phyloP scores from a whole-genome alignment of 2,797 vertebrate genomes.

The Ctenochaetus hawaiiensis region DNA sequence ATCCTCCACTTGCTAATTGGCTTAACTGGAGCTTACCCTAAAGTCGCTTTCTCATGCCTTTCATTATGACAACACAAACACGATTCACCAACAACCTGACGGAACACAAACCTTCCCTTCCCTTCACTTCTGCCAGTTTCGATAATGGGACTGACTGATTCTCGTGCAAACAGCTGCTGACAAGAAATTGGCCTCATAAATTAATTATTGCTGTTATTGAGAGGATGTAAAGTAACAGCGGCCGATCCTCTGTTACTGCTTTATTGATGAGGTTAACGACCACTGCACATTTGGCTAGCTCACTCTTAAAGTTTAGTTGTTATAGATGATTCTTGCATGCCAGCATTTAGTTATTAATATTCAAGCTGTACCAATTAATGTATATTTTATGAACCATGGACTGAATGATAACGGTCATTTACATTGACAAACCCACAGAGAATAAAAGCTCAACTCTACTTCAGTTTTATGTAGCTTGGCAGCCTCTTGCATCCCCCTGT shows the following conservation, averaged over 20 bases:
- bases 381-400: background rate
- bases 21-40: conserved; percentile 51
- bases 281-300: background rate
- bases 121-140: conserved; percentile 7
- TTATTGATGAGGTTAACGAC: background rate
- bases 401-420: background rate
- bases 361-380: background rate
- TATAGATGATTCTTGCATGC: background rate
- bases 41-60: conserved; percentile 16
- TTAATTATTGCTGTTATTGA: conserved; percentile 15
- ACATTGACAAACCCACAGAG: background rate
- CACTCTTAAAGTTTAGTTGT: background rate
- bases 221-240: background rate
- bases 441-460: background rate
- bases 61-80: conserved; percentile 5
- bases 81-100: conserved; percentile 19
- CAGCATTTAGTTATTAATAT: background rate
- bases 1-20: conserved; percentile 56
- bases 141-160: conserved; percentile 11
- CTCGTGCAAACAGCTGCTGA: conserved; percentile 17
- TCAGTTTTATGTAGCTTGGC: background rate
- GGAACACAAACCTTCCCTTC: background rate
- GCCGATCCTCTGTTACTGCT: background rate
- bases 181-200: conserved; percentile 23
- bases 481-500: background rate